A percentile compares a stretch with the other conserved stretches of the same genome.
Evolutionary conservation across 2,797 vertebrate genomes (phyloP).

Genomic region (Crenichthys baileyi): DNA sequence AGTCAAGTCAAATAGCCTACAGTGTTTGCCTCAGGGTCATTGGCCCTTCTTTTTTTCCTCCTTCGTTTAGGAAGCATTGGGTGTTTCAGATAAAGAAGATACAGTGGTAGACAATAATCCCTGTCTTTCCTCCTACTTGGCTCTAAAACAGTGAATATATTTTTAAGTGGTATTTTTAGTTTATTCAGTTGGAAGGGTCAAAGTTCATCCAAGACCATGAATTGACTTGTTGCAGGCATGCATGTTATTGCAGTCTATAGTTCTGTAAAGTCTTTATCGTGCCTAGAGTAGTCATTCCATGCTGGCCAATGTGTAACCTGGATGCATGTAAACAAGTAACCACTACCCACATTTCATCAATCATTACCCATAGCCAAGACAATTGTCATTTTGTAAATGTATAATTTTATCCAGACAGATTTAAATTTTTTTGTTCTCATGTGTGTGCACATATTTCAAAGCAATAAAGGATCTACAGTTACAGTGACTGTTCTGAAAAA

Average conservation of each 20-base stretch:
- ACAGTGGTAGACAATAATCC: slow-evolving; percentile 44
- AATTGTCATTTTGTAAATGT: slow-evolving; percentile 70
- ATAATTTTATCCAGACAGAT: slow-evolving; percentile 56
- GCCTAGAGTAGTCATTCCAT: slow-evolving; percentile 6
- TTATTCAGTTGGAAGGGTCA: slow-evolving; percentile 38
- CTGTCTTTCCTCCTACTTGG: slow-evolving; percentile 47
- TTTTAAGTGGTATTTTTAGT: slow-evolving; percentile 59
- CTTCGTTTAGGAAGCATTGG: slow-evolving; percentile 52
- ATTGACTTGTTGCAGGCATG: slow-evolving; percentile 21
- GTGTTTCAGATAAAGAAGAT: slow-evolving; percentile 50
- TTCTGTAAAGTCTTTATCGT: slow-evolving; percentile 22
- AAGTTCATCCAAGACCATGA: slow-evolving; percentile 27
- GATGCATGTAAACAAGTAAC: slow-evolving; percentile 39
- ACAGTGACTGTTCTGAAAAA: slow-evolving; percentile 29
- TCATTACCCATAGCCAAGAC: slow-evolving; percentile 74
- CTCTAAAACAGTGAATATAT: slow-evolving; percentile 60
- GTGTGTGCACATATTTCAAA: slow-evolving; percentile 35
- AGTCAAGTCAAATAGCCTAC: slow-evolving; percentile 62
- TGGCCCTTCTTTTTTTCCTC: slow-evolving; percentile 29
- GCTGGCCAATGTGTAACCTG: slow-evolving; percentile 61
- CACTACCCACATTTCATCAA: slow-evolving; percentile 67
- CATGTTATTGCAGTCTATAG: background rate
- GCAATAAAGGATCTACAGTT: slow-evolving; percentile 21
- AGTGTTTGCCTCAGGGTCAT: slow-evolving; percentile 60
- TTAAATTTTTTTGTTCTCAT: slow-evolving; percentile 15